Evolutionary conservation across 2,797 vertebrate genomes (phyloP).

Genomic region (Chromobotia macracanthus): DNA sequence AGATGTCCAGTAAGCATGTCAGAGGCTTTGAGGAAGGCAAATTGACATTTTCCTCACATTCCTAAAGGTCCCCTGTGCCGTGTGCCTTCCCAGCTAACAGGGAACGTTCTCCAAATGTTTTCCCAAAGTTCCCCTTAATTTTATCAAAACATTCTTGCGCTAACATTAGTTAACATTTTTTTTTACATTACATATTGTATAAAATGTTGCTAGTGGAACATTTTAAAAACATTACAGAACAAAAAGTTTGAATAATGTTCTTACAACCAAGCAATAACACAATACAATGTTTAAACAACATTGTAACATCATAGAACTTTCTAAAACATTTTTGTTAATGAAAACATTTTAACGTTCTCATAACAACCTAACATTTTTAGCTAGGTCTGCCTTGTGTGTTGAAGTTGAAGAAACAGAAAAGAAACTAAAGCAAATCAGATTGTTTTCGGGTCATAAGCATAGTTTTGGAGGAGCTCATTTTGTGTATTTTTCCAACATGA

Average conservation of each 20-base stretch:
- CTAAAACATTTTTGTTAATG: no score
- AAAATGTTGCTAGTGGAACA: no score
- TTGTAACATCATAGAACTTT: no score
- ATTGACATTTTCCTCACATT: conserved; percentile 60
- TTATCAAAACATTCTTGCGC: no score
- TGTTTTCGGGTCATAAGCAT: background rate
- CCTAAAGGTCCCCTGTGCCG: conserved; percentile 53
- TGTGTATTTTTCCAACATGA: background rate
- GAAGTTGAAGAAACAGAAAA: background rate
- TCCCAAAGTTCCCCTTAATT: no score
- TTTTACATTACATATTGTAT: no score
- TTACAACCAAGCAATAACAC: no score
- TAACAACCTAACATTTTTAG: conserved; percentile 1
- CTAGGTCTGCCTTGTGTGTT: background rate
- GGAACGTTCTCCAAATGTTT: no score
- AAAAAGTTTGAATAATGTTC: no score
- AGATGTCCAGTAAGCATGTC: conserved; percentile 68
- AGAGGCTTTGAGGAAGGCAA: conserved; percentile 63
- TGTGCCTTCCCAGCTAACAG: background rate
- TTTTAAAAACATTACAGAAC: no score
- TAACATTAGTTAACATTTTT: no score
- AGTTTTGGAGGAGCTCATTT: background rate
- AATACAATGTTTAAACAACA: no score
- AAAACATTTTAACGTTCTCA: conserved; percentile 2
- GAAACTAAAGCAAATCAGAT: background rate